These are phyloP conservation scores for Hyles lineata DNA, from an alignment of 2,888 invertebrate genomes.

Conservation along the genomic window DNA sequence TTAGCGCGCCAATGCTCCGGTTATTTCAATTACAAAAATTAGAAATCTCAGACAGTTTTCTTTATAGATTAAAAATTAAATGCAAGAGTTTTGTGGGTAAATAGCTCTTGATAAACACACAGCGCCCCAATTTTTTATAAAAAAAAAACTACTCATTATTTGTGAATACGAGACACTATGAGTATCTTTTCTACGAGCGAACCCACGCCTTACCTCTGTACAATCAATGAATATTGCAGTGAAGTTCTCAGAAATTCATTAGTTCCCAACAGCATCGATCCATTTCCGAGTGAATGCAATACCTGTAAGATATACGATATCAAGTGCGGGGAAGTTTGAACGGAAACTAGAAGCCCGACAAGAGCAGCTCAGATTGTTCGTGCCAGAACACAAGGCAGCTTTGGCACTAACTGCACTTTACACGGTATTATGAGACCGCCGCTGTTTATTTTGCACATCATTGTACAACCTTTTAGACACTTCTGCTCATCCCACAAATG, in stretches of 20 bases:
- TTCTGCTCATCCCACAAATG: too few species aligned
- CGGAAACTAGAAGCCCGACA: slow-evolving; percentile 16
- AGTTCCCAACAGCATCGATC: not conserved
- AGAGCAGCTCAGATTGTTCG: not conserved
- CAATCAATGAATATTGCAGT: too few species aligned
- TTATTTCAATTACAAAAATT: not conserved
- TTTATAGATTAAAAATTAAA: too few species aligned
- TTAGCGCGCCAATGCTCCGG: not conserved
- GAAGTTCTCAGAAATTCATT: not conserved
- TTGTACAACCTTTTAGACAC: not conserved
- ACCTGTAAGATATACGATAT: not conserved
- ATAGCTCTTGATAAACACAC: too few species aligned
- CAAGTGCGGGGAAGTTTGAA: not conserved
- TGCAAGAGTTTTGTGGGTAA: too few species aligned
- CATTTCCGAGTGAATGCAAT: not conserved
- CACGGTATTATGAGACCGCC: not conserved
- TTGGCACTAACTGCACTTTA: not conserved
- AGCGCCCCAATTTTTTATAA: too few species aligned
- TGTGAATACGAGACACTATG: too few species aligned
- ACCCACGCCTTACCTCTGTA: too few species aligned
- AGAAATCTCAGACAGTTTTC: not conserved
- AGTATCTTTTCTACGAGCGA: too few species aligned
- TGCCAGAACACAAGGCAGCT: not conserved
- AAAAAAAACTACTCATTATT: too few species aligned
- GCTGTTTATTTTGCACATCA: not conserved